phyloP scores from a whole-genome alignment of 2,888 invertebrate genomes.

The Acleris laterana region DNA sequence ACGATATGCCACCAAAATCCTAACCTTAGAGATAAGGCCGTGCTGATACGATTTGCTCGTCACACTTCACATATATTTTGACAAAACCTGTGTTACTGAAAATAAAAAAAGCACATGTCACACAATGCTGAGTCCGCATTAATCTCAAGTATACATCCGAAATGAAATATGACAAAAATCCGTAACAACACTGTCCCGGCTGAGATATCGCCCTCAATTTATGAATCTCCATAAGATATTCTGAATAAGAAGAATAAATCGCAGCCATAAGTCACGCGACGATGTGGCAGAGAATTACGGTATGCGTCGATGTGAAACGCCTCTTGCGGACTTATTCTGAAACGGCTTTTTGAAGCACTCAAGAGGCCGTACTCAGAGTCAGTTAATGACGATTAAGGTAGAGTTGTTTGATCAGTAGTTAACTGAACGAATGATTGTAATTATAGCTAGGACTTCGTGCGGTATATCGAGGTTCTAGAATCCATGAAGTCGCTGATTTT shows the following conservation, averaged over 20 bases:
- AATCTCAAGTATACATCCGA: conserved; percentile 25
- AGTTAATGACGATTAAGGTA: too few species aligned
- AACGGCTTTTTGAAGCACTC: neutral
- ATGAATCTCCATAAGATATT: conserved; percentile 38
- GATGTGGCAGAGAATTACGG: conserved; percentile 27
- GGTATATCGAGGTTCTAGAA: too few species aligned
- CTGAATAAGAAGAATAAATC: conserved; percentile 38
- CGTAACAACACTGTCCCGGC: conserved; percentile 34
- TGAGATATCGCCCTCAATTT: conserved; percentile 37
- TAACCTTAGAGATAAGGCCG: too few species aligned
- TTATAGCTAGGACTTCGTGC: too few species aligned
- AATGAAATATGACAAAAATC: conserved; percentile 37
- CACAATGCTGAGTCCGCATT: conserved; percentile 16
- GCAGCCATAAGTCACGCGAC: conserved; percentile 31
- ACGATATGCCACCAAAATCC: too few species aligned
- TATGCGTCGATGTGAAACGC: conserved; percentile 21
- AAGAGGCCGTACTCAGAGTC: neutral
- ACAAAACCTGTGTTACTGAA: neutral
- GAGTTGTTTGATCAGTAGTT: too few species aligned
- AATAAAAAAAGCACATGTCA: neutral
- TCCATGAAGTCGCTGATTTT: too few species aligned
- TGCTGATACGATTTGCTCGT: too few species aligned
- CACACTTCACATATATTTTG: neutral
- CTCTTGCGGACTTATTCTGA: neutral
- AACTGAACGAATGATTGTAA: too few species aligned